These are phyloP conservation scores for Heterodera schachtii DNA, from an alignment of 1,140 invertebrate genomes.

Conservation along the genomic window DNA sequence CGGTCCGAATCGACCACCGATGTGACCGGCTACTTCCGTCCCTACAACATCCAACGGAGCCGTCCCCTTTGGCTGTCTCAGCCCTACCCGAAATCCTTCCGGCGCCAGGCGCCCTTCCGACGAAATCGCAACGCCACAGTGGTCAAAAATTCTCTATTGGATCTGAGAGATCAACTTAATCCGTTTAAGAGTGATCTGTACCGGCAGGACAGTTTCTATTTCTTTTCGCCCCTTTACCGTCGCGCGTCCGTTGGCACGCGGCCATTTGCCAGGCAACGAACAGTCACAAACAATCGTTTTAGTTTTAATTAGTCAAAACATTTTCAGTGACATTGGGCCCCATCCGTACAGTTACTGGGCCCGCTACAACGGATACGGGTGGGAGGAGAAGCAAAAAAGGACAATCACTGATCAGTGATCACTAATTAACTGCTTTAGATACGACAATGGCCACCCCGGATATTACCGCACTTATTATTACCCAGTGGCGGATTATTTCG, in stretches of 20 bases:
- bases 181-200: constrained; percentile 9
- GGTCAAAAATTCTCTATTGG: background rate
- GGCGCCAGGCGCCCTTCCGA: background rate
- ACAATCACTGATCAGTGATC: background rate
- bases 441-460: constrained; percentile 23
- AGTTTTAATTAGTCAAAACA: background rate
- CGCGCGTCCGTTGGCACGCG: constrained; percentile 4
- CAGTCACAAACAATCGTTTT: background rate
- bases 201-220: constrained; percentile 19
- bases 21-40: constrained; percentile 26
- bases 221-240: constrained; percentile 21
- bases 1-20: constrained; percentile 22
- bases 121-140: constrained; percentile 13
- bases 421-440: background rate
- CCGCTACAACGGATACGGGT: constrained; percentile 32
- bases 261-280: constrained; percentile 17
- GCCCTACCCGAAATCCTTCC: background rate
- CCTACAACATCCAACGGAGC: constrained; percentile 4
- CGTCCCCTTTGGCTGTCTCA: constrained; percentile 25
- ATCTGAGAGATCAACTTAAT: background rate
- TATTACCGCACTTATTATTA: constrained; percentile 24
- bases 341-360: constrained; percentile 28
- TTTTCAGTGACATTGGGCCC: constrained; percentile 19
- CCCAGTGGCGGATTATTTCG: constrained; percentile 30
- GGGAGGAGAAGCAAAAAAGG: background rate